A percentile compares a stretch with the other conserved stretches of the same genome.
These are phyloP conservation scores for Calliphora vicina DNA, from an alignment of 1,140 invertebrate genomes.

Conservation along the genomic window DNA sequence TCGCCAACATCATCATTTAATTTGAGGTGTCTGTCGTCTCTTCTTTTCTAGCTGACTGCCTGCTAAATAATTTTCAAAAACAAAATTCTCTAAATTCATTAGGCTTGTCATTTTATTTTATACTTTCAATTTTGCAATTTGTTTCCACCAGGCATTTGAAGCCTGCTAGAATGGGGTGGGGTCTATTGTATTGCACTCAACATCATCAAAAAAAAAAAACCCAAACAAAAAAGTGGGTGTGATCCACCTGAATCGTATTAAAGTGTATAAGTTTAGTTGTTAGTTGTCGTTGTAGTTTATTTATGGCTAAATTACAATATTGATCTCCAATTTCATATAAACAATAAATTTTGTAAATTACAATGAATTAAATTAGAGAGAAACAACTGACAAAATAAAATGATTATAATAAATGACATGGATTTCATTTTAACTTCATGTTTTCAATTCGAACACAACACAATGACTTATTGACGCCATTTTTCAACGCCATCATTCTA, in stretches of 20 bases:
- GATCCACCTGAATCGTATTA: conserved; percentile 23
- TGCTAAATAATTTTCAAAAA: background rate
- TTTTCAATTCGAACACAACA: background rate
- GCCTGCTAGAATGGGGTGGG: background rate
- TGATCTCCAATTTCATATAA: background rate
- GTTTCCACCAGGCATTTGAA: background rate
- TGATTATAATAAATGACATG: background rate
- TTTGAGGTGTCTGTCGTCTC: background rate
- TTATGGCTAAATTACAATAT: background rate
- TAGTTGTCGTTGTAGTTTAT: background rate
- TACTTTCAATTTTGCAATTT: background rate
- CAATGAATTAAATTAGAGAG: background rate
- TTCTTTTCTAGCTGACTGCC: background rate
- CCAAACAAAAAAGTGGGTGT: conserved; percentile 17
- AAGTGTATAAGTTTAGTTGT: too few species aligned
- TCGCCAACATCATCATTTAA: background rate
- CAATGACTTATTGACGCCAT: conserved; percentile 33
- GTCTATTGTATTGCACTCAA: background rate
- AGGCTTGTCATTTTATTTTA: background rate
- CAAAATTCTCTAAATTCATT: conserved; percentile 1
- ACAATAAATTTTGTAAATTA: background rate
- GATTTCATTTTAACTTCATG: background rate
- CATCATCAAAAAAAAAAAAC: background rate
- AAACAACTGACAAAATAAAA: background rate
- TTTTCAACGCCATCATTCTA: conserved; percentile 25